Percentiles rank a stretch among this genome's conserved stretches.
Evolutionary conservation across 1,140 invertebrate genomes (phyloP).

Genomic region (Oscheius sp.): DNA sequence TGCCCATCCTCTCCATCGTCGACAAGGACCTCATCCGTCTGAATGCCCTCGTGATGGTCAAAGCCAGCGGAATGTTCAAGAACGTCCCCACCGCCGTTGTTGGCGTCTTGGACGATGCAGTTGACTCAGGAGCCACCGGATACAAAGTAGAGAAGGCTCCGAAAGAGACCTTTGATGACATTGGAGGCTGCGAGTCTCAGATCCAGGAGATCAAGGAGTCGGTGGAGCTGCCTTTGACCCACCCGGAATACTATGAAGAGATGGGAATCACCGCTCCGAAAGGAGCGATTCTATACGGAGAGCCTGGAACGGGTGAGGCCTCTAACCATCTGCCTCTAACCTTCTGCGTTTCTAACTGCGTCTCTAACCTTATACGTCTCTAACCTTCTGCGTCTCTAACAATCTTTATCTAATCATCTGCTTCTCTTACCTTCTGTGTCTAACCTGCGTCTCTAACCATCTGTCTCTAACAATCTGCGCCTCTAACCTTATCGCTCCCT

Average conservation of each 20-base stretch:
- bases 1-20: slow-evolving; percentile 52
- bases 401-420: slow-evolving; percentile 19
- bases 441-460: too few species aligned
- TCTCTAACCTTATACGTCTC: not conserved
- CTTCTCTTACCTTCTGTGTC: too few species aligned
- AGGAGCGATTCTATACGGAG: slow-evolving; percentile 53
- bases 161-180: slow-evolving; percentile 49
- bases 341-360: not conserved
- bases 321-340: too few species aligned
- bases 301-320: slow-evolving; percentile 49
- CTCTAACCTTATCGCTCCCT: too few species aligned
- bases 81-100: slow-evolving; percentile 50
- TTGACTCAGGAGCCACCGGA: slow-evolving; percentile 39
- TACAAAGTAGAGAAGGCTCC: slow-evolving; percentile 53
- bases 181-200: slow-evolving; percentile 48
- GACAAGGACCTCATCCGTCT: slow-evolving; percentile 50
- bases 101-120: slow-evolving; percentile 43
- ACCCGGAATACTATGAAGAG: slow-evolving; percentile 54
- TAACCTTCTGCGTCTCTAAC: not conserved
- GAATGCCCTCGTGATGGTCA: slow-evolving; percentile 52
- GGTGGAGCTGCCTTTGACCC: slow-evolving; percentile 51
- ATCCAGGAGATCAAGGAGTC: slow-evolving; percentile 53
- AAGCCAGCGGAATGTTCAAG: slow-evolving; percentile 46
- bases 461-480: too few species aligned
- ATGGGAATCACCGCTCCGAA: slow-evolving; percentile 54